Percentiles rank a stretch among this genome's conserved stretches.
These are phyloP conservation scores for Hemibagrus wyckioides DNA, from an alignment of 2,113 vertebrate genomes.

Conservation along the genomic window DNA sequence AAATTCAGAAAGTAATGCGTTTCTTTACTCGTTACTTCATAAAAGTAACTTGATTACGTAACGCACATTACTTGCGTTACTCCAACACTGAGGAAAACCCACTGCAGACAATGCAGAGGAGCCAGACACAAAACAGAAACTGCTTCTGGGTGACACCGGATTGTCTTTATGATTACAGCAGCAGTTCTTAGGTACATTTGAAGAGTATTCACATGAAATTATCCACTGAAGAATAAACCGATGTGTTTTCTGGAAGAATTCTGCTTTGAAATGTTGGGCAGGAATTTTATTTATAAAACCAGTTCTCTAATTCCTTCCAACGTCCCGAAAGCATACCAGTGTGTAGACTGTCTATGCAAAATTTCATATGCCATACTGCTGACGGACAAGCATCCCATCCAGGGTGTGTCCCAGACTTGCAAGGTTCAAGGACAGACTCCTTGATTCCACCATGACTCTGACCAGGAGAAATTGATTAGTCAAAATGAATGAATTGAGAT, in stretches of 20 bases:
- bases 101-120: not conserved
- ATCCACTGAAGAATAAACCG: not conserved
- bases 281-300: too few species aligned
- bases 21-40: too few species aligned
- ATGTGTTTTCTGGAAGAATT: not conserved
- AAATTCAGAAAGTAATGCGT: too few species aligned
- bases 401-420: not conserved
- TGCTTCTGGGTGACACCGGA: not conserved
- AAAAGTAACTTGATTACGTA: too few species aligned
- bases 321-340: not conserved
- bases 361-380: not conserved
- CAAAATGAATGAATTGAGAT: not conserved
- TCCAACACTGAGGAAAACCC: not conserved
- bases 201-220: not conserved
- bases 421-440: not conserved
- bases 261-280: not conserved
- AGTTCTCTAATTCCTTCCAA: not conserved
- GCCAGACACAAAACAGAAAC: not conserved
- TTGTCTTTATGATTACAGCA: not conserved
- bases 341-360: not conserved
- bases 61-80: too few species aligned
- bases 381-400: not conserved
- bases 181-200: not conserved
- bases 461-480: not conserved
- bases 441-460: not conserved